Percentiles rank a stretch among this genome's conserved stretches.
These are phyloP conservation scores for Pimpla rufipes DNA, from an alignment of 2,888 invertebrate genomes.

Conservation along the genomic window DNA sequence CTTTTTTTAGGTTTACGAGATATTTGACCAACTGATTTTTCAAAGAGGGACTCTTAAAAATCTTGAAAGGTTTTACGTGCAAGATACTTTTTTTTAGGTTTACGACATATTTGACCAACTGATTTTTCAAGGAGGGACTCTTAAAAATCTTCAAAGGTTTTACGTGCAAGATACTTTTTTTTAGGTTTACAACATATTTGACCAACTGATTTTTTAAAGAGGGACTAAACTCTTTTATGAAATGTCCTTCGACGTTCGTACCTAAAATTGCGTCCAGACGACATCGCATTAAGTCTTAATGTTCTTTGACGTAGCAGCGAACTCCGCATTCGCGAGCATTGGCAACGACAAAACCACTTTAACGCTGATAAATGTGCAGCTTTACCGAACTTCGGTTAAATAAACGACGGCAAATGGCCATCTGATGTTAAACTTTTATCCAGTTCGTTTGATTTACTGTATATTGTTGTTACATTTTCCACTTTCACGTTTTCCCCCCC, in stretches of 20 bases:
- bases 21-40: no score
- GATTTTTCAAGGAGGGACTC: no score
- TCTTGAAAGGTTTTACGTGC: no score
- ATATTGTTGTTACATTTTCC: not conserved
- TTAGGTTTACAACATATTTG: no score
- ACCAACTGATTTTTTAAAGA: no score
- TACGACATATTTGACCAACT: no score
- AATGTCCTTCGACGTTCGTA: not conserved
- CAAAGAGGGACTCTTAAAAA: no score
- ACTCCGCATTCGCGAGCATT: not conserved
- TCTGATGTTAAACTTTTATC: conserved; percentile 1
- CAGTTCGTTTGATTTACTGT: not conserved
- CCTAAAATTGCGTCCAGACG: not conserved
- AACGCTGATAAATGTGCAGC: not conserved
- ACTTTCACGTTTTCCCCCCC: not conserved
- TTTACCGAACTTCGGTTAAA: not conserved
- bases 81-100: no score
- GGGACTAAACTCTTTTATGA: not conserved
- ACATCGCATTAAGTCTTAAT: not conserved
- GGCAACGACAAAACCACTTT: not conserved
- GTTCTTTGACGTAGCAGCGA: not conserved
- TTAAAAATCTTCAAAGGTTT: not conserved
- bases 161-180: no score
- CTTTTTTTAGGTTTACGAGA: no score
- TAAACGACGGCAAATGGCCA: not conserved